phyloP scores from a whole-genome alignment of 2,797 vertebrate species.

The Schizopygopsis malacanthus region DNA sequence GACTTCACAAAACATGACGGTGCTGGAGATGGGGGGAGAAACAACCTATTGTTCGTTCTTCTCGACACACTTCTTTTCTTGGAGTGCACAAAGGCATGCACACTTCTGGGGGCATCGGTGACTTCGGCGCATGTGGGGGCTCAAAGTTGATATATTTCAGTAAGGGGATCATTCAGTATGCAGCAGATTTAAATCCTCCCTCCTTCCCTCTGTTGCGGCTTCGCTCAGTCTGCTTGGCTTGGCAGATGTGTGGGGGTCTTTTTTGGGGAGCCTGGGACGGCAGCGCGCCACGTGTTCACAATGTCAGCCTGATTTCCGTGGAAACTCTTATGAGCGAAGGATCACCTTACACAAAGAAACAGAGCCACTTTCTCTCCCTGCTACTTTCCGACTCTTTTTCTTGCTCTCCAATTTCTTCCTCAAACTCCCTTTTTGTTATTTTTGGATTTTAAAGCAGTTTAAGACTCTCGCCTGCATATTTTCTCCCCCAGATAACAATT shows the following conservation, averaged over 20 bases:
- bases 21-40: slow-evolving; percentile 16
- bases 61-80: slow-evolving; percentile 60
- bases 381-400: slow-evolving; percentile 19
- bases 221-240: slow-evolving; percentile 74
- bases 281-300: slow-evolving; percentile 71
- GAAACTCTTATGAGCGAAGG: slow-evolving; percentile 70
- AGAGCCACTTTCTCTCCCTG: slow-evolving; percentile 54
- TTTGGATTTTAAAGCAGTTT: slow-evolving; percentile 1
- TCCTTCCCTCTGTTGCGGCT: slow-evolving; percentile 35
- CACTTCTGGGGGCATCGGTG: slow-evolving; percentile 63
- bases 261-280: slow-evolving; percentile 51
- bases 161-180: slow-evolving; percentile 74
- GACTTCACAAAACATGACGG: slow-evolving; percentile 42
- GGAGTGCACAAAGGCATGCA: slow-evolving; percentile 58
- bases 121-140: slow-evolving; percentile 72
- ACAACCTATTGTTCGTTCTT: slow-evolving; percentile 37
- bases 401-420: slow-evolving; percentile 1
- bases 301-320: slow-evolving; percentile 74
- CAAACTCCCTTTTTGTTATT: slow-evolving; percentile 25
- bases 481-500: slow-evolving; percentile 7
- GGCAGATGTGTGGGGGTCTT: slow-evolving; percentile 82
- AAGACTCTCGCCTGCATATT: slow-evolving; percentile 25
- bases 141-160: slow-evolving; percentile 78
- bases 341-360: slow-evolving; percentile 68
- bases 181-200: slow-evolving; percentile 75